phyloP scores from a whole-genome alignment of 2,113 vertebrate genomes.

The Hippocampus mohnikei region DNA sequence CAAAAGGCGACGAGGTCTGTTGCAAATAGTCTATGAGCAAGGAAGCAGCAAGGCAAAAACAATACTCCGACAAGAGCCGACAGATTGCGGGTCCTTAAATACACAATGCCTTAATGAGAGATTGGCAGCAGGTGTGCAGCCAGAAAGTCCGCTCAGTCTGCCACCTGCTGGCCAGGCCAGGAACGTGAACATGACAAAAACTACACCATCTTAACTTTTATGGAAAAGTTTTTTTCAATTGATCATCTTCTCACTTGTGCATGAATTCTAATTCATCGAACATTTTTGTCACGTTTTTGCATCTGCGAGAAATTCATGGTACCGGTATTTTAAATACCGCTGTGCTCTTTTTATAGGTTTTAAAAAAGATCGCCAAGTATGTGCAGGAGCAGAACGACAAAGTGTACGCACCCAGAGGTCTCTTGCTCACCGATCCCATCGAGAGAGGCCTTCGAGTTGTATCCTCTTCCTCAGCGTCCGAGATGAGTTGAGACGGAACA shows the following conservation, averaged over 20 bases:
- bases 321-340: neutral
- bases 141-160: no score
- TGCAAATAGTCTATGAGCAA: no score
- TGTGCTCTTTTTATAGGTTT: constrained; percentile 70
- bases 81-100: no score
- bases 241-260: neutral
- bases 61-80: no score
- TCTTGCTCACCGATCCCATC: constrained; percentile 91
- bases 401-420: constrained; percentile 86
- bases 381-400: constrained; percentile 98
- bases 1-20: no score
- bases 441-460: constrained; percentile 93
- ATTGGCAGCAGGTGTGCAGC: no score
- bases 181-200: no score
- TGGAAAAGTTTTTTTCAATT: neutral
- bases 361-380: constrained; percentile 94
- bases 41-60: no score
- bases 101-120: no score
- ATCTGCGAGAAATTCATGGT: neutral
- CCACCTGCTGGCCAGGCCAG: no score
- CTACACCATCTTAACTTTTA: neutral
- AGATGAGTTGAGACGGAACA: neutral
- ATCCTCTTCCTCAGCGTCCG: constrained; percentile 73
- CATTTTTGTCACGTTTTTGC: neutral
- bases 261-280: neutral